These are phyloP conservation scores for Nannoperca australis DNA, from an alignment of 2,797 vertebrate genomes.

Conservation along the genomic window DNA sequence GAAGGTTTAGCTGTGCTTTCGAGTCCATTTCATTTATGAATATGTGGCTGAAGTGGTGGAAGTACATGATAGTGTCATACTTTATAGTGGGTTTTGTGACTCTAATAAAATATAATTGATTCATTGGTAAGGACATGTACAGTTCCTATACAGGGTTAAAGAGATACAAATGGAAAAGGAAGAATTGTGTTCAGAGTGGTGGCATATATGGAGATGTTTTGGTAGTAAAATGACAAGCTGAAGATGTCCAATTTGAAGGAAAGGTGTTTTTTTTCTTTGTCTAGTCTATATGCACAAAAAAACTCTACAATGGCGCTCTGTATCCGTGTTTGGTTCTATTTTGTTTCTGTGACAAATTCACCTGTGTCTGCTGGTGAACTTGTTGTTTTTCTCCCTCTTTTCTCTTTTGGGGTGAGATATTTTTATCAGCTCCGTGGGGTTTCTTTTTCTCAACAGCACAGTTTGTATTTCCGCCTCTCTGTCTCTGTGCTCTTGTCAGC, in stretches of 20 bases:
- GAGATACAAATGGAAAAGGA: background rate
- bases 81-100: background rate
- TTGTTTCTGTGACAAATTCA: conserved; percentile 60
- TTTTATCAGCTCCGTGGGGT: conserved; percentile 74
- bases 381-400: conserved; percentile 50
- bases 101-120: conserved; percentile 25
- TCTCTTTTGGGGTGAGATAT: conserved; percentile 72
- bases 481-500: conserved; percentile 62
- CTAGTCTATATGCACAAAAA: conserved; percentile 17
- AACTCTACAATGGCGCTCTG: conserved; percentile 1
- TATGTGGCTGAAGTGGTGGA: background rate
- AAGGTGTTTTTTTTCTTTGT: background rate
- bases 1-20: conserved; percentile 13
- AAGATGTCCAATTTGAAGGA: background rate
- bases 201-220: background rate
- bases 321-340: conserved; percentile 33
- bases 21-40: background rate
- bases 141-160: background rate
- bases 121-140: background rate
- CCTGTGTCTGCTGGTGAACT: conserved; percentile 58
- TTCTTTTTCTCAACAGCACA: conserved; percentile 55
- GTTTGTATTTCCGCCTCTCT: conserved; percentile 47
- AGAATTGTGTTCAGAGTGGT: background rate
- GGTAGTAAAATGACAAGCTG: background rate
- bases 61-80: background rate